Base-by-base conservation (phyloP, 2,797 vertebrate genomes). In the Crenichthys baileyi region DNA sequence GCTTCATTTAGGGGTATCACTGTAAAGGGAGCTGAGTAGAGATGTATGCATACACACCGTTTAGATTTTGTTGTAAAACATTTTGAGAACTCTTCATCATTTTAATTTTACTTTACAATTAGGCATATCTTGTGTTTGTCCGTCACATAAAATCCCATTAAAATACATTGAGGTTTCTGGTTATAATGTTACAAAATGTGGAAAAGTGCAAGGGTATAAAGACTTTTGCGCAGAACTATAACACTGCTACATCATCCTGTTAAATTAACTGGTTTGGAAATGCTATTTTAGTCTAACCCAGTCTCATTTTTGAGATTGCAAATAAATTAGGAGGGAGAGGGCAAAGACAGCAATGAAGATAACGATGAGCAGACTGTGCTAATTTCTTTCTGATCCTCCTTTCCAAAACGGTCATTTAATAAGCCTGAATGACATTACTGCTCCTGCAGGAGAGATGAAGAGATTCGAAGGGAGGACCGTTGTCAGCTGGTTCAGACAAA, bases 361-460 rank as follows among this genome's bases (percentile, higher is more conserved):
- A 72, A 80, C 85, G 84, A 88, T 72, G 81, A 87, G 67, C 70
- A 70, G 82, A 72, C 80, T 29, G 50, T 15, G 73, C 79, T 87
- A 79, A 90, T 89, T 86, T 79, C 71, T 88, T 72, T 83, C 76
- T 79, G 79, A 78, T 80, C 83, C 83, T 85, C 61, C 78, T 90
- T 87, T 90, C 73, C 79, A 87, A 82, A 79, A 84, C 20, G 73
- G 77, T 86, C 83, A 82, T 89, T 90, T 89, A 86, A 88, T 87
- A 83, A 85, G 89, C 72, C 80, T 72, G 80, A 76, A 46, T 87
- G 85, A 79, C 84, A 84, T 83, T 75, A 79, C 55, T 73, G 79
- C 79, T 84, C 44, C 5, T 73, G 55, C 77, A 82, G 65, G 51
- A 75, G 48, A 13, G 72, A 74, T 60, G 39, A 39, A 41, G 73